Percentiles rank a stretch among this genome's conserved stretches.
Conservation (phyloP, 30 jellyfish, hydroid and myxozoan species). For the Hydractinia echinata region DNA sequence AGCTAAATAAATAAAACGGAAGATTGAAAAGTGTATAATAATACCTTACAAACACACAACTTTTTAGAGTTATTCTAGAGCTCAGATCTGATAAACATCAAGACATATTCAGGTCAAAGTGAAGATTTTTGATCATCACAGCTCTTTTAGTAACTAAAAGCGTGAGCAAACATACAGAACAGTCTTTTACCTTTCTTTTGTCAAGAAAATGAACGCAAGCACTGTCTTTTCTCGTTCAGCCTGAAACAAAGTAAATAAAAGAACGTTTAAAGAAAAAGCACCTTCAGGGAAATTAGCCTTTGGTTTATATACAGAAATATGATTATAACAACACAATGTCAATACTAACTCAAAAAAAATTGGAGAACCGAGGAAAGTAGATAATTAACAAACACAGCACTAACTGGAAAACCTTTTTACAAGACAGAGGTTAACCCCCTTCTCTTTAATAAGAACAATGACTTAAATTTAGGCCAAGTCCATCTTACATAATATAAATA, state of each 20-base stretch:
- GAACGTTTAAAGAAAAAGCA: too few species aligned
- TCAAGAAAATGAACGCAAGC: slow-evolving; percentile 74
- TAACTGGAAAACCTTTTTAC: not conserved
- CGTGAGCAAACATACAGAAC: not conserved
- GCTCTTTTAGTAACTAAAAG: not conserved
- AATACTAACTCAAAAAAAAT: too few species aligned
- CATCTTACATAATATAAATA: not conserved
- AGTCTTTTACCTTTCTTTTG: slow-evolving; percentile 76
- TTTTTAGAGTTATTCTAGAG: not conserved
- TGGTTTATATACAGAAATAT: too few species aligned
- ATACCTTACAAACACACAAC: not conserved
- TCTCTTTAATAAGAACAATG: not conserved
- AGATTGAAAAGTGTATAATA: not conserved
- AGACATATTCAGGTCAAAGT: slow-evolving; percentile 13
- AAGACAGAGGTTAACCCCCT: not conserved
- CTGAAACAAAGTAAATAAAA: slow-evolving; percentile 14
- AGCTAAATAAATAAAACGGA: slow-evolving; percentile 30
- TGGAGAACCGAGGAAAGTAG: too few species aligned
- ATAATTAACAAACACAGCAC: not conserved
- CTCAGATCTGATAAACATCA: not conserved
- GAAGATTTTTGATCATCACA: not conserved
- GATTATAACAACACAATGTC: too few species aligned
- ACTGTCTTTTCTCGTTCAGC: slow-evolving; percentile 89
- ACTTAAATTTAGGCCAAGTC: not conserved
- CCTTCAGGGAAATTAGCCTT: too few species aligned